Percentiles rank a stretch among this genome's conserved stretches.
Evolutionary conservation across 2,797 vertebrate species (phyloP).

Genomic region (Microhierax caerulescens): DNA sequence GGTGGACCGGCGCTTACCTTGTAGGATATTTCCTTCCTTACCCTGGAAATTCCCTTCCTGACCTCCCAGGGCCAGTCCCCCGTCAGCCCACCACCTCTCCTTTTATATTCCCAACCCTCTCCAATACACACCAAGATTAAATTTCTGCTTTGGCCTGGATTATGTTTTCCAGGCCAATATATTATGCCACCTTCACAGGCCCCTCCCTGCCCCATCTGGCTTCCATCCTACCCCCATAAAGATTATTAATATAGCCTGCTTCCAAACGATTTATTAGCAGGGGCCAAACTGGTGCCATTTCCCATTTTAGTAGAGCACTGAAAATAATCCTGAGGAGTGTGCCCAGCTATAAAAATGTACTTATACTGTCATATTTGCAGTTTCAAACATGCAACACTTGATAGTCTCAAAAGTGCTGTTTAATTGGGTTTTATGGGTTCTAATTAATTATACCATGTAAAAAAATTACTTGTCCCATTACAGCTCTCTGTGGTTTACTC

Average conservation of each 20-base stretch:
- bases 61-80: not conserved
- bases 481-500: conserved; percentile 65
- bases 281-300: conserved; percentile 67
- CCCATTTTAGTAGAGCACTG: conserved; percentile 63
- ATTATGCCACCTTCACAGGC: conserved; percentile 36
- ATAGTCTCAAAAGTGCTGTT: conserved; percentile 75
- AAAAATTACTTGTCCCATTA: conserved; percentile 68
- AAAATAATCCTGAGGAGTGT: conserved; percentile 66
- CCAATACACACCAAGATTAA: not conserved
- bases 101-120: not conserved
- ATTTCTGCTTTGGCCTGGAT: conserved; percentile 38
- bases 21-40: not conserved
- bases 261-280: conserved; percentile 62
- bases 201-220: conserved; percentile 44
- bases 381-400: conserved; percentile 66
- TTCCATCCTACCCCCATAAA: conserved; percentile 63
- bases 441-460: conserved; percentile 70
- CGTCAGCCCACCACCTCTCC: not conserved
- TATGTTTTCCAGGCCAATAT: conserved; percentile 47
- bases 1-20: not conserved
- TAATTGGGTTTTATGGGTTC: conserved; percentile 73
- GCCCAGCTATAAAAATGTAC: conserved; percentile 71
- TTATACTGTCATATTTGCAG: conserved; percentile 70
- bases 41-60: not conserved
- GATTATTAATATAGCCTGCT: conserved; percentile 68